These are phyloP conservation scores for Dasyurus viverrinus DNA, from an alignment of 2,113 vertebrate genomes.

Conservation along the genomic window DNA sequence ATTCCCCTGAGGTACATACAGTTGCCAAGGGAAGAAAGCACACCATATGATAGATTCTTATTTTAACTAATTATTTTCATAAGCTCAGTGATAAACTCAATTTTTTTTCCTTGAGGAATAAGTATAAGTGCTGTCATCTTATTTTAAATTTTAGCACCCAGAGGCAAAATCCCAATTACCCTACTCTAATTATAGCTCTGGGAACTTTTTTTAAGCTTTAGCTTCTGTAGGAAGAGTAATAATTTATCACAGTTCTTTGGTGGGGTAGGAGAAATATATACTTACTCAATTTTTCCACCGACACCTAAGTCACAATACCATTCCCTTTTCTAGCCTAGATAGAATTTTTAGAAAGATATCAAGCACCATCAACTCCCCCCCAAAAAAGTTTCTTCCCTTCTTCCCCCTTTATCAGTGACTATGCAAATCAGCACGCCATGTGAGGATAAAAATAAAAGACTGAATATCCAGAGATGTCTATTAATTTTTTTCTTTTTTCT, in stretches of 20 bases:
- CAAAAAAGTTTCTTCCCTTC: not conserved
- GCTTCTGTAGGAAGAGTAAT: not conserved
- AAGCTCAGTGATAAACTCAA: not conserved
- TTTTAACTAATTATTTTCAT: not conserved
- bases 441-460: not conserved
- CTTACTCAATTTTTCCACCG: conserved; percentile 29
- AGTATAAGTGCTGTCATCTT: not conserved
- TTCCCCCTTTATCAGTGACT: not conserved
- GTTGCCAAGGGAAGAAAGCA: not conserved
- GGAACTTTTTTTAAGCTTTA: not conserved
- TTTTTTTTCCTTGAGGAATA: not conserved
- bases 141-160: not conserved
- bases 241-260: not conserved
- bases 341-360: not conserved
- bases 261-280: not conserved
- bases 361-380: not conserved
- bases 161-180: not conserved
- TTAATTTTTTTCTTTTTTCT: not conserved
- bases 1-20: not conserved
- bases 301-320: not conserved
- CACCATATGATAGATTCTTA: not conserved
- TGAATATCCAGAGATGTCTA: not conserved
- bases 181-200: not conserved
- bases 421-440: not conserved
- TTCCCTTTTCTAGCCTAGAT: not conserved